Percentiles rank a stretch among this genome's conserved stretches.
Conservation (phyloP, 2,797 vertebrate species). For the Poecile montanus region DNA sequence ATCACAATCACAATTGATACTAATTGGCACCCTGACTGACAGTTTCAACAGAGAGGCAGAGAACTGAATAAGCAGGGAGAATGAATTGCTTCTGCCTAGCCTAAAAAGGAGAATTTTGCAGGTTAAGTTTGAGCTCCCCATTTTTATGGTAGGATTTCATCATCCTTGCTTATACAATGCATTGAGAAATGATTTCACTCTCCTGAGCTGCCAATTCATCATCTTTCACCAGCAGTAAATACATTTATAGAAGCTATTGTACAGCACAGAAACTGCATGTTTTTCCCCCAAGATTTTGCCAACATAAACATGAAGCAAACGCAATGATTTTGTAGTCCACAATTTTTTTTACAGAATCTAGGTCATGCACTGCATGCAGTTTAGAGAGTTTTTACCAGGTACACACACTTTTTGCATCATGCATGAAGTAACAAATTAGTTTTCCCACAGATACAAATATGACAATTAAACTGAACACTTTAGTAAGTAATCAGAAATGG, state of each 20-base stretch:
- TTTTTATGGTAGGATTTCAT: background rate
- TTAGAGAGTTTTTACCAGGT: constrained; percentile 44
- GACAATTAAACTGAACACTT: background rate
- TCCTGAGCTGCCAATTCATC: constrained; percentile 24
- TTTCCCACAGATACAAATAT: constrained; percentile 22
- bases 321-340: constrained; percentile 34
- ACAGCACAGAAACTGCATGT: background rate
- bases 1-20: background rate
- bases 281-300: background rate
- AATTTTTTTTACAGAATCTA: constrained; percentile 47
- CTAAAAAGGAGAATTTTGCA: background rate
- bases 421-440: constrained; percentile 50
- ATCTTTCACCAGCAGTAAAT: constrained; percentile 41
- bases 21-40: constrained; percentile 37
- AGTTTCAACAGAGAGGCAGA: background rate
- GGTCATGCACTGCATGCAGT: constrained; percentile 78
- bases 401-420: constrained; percentile 70
- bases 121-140: background rate
- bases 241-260: constrained; percentile 21
- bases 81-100: background rate
- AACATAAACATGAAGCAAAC: constrained; percentile 56
- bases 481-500: background rate
- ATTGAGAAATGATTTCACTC: background rate
- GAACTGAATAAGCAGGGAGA: constrained; percentile 1
- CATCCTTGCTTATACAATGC: background rate